phyloP scores from a whole-genome alignment of 1,140 invertebrate species.

The Ceratosolen solmsi region DNA sequence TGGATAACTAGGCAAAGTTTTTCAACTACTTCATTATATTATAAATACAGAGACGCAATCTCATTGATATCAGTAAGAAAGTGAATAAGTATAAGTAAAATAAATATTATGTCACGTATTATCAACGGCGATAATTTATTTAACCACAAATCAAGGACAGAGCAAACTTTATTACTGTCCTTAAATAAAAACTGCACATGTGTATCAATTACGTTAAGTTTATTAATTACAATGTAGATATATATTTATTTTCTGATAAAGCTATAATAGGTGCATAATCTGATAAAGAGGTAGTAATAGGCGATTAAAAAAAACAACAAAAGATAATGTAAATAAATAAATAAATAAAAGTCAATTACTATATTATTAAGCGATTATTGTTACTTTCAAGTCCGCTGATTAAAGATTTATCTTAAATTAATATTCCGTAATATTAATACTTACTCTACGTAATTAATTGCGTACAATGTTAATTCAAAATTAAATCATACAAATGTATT shows the following conservation, averaged over 20 bases:
- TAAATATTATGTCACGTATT: background rate
- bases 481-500: too few species aligned
- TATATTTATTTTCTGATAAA: slow-evolving; percentile 3
- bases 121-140: slow-evolving; percentile 12
- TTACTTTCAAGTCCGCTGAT: background rate
- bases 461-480: too few species aligned
- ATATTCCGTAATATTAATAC: too few species aligned
- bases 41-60: background rate
- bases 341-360: too few species aligned
- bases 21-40: background rate
- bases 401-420: background rate
- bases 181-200: background rate
- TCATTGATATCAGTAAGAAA: slow-evolving; percentile 12
- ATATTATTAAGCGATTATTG: background rate
- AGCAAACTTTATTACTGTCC: background rate
- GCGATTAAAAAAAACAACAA: background rate
- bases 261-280: too few species aligned
- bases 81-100: background rate
- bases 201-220: too few species aligned
- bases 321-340: background rate
- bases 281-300: too few species aligned
- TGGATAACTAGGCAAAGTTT: background rate
- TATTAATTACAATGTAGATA: background rate
- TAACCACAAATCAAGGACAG: slow-evolving; percentile 2
- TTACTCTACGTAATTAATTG: too few species aligned